Conservation (phyloP, 2,797 vertebrate species). For the Acomys russatus region DNA sequence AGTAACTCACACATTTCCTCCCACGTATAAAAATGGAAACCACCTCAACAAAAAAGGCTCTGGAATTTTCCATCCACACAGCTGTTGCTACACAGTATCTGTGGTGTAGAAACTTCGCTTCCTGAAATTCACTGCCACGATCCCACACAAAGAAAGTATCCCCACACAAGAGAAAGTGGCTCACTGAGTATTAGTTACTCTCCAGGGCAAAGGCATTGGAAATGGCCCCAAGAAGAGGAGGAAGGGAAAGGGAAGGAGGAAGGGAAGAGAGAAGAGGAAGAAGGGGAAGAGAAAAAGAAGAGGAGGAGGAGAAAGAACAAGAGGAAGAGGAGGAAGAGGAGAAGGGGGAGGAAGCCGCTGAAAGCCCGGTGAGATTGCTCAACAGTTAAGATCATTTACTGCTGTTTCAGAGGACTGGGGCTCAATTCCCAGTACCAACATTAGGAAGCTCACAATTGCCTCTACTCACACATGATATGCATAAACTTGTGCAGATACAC, state of each 20-base stretch:
- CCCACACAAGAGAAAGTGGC: constrained; percentile 3
- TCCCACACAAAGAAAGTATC: background rate
- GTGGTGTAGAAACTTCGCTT: background rate
- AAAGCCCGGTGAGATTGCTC: background rate
- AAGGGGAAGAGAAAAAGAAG: background rate
- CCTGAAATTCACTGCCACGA: background rate
- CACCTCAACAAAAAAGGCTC: background rate
- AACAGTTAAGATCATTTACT: background rate
- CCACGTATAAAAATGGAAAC: constrained; percentile 65
- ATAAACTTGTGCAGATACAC: background rate
- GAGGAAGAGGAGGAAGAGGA: background rate
- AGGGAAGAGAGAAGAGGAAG: background rate
- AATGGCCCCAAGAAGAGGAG: background rate
- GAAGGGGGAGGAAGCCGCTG: too few relatives aligned
- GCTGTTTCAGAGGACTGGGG: background rate
- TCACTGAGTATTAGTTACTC: background rate
- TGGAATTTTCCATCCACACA: constrained; percentile 74
- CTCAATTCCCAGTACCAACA: background rate
- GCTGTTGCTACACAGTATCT: constrained; percentile 36
- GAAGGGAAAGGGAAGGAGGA: background rate
- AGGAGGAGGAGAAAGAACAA: too few relatives aligned
- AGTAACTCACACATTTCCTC: constrained; percentile 55
- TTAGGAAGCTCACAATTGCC: background rate
- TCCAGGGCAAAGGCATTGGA: background rate
- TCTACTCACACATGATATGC: background rate